A percentile compares a stretch with the other conserved stretches of the same genome.
phyloP scores from a whole-genome alignment of 1,140 invertebrate species.

The Sycophila sp. region DNA sequence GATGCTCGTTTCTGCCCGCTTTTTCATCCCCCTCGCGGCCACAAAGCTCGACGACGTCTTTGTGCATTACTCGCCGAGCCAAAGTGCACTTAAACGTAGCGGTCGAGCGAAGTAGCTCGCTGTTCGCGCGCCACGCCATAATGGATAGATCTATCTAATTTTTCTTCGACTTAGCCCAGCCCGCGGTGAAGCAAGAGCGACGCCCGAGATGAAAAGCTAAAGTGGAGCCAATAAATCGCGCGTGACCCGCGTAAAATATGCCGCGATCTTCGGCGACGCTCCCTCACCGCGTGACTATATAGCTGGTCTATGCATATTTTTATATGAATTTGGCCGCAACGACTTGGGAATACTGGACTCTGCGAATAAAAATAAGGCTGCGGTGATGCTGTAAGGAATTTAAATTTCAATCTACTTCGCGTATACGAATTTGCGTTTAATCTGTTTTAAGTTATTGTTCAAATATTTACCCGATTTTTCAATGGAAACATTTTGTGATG shows the following conservation, averaged over 20 bases:
- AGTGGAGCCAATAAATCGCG: conserved; percentile 15
- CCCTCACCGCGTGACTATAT: background rate
- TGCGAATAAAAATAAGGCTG: background rate
- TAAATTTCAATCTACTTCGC: too few relatives aligned
- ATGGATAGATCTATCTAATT: conserved; percentile 20
- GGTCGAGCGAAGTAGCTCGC: conserved; percentile 18
- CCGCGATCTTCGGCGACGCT: background rate
- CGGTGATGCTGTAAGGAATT: too few relatives aligned
- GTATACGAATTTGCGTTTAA: too few relatives aligned
- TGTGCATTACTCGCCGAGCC: conserved; percentile 31
- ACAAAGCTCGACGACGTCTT: conserved; percentile 19
- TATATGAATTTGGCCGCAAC: background rate
- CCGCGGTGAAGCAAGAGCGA: too few relatives aligned
- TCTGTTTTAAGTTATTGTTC: too few relatives aligned
- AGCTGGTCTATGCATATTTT: background rate
- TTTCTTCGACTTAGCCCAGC: conserved; percentile 8
- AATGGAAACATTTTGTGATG: too few relatives aligned
- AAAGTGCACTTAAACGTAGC: conserved; percentile 43
- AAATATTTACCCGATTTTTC: too few relatives aligned
- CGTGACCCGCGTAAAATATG: background rate
- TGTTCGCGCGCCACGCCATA: background rate
- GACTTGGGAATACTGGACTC: too few relatives aligned
- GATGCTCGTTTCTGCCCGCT: background rate
- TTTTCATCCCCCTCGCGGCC: background rate
- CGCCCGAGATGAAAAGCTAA: background rate